These are phyloP conservation scores for Pangasius macronema DNA, from an alignment of 2,797 vertebrate species.

Conservation along the genomic window DNA sequence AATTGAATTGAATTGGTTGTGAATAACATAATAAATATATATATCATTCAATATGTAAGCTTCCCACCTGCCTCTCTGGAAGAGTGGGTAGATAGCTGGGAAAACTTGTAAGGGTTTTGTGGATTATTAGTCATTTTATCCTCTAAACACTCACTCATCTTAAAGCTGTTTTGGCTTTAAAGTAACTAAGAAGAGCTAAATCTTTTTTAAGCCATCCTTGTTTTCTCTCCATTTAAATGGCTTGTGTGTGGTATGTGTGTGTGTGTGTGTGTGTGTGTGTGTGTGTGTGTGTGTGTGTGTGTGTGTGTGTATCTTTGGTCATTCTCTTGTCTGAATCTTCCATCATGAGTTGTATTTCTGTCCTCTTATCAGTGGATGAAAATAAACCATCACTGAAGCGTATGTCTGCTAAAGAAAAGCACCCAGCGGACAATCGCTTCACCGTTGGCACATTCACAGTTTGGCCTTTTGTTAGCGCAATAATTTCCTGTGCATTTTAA, in stretches of 20 bases:
- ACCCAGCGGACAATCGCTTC: background rate
- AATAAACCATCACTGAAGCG: background rate
- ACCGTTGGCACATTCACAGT: background rate
- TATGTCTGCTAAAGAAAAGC: background rate
- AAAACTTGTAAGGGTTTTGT: constrained; percentile 8
- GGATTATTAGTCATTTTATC: background rate
- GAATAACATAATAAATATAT: too few relatives aligned
- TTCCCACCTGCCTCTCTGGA: background rate
- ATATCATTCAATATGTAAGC: too few relatives aligned
- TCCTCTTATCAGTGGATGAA: background rate
- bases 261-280: background rate
- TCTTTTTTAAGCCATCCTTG: background rate
- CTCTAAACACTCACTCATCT: constrained; percentile 1
- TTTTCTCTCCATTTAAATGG: background rate
- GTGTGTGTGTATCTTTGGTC: background rate
- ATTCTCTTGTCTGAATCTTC: background rate
- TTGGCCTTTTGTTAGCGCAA: background rate
- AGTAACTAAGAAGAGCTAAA: background rate
- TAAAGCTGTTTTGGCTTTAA: background rate
- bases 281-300: background rate
- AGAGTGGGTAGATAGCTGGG: constrained; percentile 26
- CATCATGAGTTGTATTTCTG: background rate
- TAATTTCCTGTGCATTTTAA: background rate
- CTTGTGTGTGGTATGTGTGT: background rate
- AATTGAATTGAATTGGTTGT: too few relatives aligned